phyloP scores from a whole-genome alignment of 2,113 vertebrate genomes.

The Hemiprocne comata region DNA sequence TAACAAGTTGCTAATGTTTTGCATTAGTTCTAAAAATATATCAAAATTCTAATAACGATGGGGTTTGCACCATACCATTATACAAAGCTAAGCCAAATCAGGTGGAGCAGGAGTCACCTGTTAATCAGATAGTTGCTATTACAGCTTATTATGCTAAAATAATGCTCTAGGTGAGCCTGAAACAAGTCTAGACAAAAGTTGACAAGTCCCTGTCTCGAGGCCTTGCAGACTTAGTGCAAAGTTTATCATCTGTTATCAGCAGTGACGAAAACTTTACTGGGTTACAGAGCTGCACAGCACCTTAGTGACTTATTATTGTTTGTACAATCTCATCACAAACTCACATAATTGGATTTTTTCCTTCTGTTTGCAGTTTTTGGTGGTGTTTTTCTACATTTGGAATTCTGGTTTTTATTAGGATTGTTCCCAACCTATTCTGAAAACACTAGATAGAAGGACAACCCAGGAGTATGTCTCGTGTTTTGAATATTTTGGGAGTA shows the following conservation, averaged over 20 bases:
- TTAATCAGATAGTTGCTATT: background rate
- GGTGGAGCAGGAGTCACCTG: background rate
- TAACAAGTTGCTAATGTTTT: background rate
- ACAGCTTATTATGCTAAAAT: background rate
- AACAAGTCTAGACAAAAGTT: background rate
- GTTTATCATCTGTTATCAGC: background rate
- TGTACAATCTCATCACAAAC: background rate
- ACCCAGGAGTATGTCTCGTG: background rate
- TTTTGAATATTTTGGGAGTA: background rate
- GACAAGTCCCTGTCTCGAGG: background rate
- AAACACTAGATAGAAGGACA: background rate
- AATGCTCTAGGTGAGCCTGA: background rate
- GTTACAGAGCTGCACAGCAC: background rate
- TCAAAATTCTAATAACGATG: background rate
- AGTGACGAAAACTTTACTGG: background rate
- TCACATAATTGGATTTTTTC: background rate
- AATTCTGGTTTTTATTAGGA: background rate
- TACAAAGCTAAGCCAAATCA: background rate
- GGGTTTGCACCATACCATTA: background rate
- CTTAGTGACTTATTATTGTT: background rate
- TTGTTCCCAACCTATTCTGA: constrained; percentile 2
- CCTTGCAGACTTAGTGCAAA: background rate
- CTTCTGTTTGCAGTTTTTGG: background rate
- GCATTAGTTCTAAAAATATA: background rate
- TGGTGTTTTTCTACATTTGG: background rate